Evolutionary conservation across 1,140 invertebrate species (phyloP).

Genomic region (Papilio polyxenes): DNA sequence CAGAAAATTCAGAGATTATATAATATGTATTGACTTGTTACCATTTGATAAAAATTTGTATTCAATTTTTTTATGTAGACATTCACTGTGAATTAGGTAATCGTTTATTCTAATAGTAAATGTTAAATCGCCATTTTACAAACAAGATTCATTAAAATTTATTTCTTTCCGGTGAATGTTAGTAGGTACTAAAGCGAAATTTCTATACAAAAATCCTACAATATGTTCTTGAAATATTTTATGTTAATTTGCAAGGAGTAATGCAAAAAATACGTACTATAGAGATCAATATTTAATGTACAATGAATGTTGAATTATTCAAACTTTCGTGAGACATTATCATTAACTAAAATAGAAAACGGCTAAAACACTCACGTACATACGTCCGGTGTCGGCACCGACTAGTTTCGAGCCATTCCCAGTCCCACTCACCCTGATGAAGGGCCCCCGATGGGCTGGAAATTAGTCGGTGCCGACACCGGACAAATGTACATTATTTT

Average conservation of each 20-base stretch:
- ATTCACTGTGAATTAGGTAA: conserved; percentile 23
- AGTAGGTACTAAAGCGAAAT: conserved; percentile 22
- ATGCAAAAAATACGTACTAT: conserved; percentile 27
- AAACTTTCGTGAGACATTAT: no score
- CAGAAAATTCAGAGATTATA: conserved; percentile 59
- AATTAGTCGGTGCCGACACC: no score
- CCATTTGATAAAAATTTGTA: conserved; percentile 55
- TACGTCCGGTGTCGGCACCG: no score
- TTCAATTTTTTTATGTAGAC: conserved; percentile 42
- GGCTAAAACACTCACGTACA: no score
- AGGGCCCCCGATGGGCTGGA: no score
- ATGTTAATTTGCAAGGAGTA: conserved; percentile 1
- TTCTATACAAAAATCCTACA: not conserved
- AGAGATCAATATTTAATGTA: conserved; percentile 33
- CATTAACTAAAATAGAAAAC: no score
- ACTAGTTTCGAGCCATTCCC: no score
- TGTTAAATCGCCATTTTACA: not conserved
- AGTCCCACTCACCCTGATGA: no score
- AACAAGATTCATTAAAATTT: not conserved
- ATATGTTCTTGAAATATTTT: not conserved
- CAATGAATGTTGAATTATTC: not conserved
- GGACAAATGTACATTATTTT: no score
- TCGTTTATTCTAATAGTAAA: not conserved
- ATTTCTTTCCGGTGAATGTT: conserved; percentile 6
- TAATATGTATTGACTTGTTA: conserved; percentile 50